phyloP scores from a whole-genome alignment of 1,140 invertebrate species.

The Acromyrmex charruanus region DNA sequence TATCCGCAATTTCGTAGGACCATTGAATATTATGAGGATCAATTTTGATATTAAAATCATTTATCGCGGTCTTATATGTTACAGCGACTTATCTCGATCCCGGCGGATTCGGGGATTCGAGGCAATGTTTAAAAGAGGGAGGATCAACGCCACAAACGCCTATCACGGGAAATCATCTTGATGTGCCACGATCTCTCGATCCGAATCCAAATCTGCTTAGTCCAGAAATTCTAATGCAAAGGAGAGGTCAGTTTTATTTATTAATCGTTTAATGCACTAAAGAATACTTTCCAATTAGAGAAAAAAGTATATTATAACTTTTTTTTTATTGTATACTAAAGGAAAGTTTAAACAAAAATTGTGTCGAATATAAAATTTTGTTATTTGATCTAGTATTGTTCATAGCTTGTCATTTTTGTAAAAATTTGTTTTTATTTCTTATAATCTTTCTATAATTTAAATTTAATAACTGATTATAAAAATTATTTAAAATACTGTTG shows the following conservation, averaged over 20 bases:
- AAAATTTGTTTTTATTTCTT: neutral
- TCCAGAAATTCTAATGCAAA: constrained; percentile 91
- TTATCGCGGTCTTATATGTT: constrained; percentile 67
- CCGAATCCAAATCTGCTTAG: constrained; percentile 94
- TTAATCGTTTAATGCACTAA: neutral
- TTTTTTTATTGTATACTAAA: constrained; percentile 17
- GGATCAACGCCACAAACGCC: constrained; percentile 88
- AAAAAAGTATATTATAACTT: neutral
- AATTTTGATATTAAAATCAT: neutral
- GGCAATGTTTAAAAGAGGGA: constrained; percentile 89
- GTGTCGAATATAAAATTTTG: no score
- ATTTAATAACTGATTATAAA: no score
- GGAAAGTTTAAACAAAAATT: neutral
- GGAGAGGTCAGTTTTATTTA: constrained; percentile 88
- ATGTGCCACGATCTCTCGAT: constrained; percentile 90
- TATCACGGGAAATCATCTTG: constrained; percentile 92
- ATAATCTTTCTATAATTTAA: no score
- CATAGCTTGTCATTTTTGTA: neutral
- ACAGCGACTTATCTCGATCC: constrained; percentile 86
- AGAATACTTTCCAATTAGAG: neutral
- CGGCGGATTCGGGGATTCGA: constrained; percentile 87
- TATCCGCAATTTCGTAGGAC: neutral
- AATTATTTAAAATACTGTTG: neutral
- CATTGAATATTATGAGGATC: neutral
- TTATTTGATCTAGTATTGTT: neutral